Conservation (phyloP, 2,888 invertebrate species). For the Lasioglossum zephyrum region DNA sequence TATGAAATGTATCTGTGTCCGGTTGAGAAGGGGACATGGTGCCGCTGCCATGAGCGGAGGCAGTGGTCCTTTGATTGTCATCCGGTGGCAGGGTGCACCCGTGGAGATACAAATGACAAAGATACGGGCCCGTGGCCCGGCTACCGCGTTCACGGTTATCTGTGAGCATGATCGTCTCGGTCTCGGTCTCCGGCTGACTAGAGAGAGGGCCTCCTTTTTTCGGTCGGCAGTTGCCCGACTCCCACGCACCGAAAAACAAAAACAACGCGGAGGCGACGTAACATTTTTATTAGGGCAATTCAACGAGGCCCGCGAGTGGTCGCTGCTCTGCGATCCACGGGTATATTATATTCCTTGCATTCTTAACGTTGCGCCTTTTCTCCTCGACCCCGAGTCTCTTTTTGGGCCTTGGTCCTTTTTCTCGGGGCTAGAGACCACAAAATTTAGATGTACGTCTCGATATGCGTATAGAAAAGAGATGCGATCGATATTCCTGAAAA, state of each 20-base stretch:
- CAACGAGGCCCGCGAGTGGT: slow-evolving; percentile 78
- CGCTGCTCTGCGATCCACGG: slow-evolving; percentile 35
- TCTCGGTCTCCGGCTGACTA: slow-evolving; percentile 25
- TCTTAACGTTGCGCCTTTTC: slow-evolving; percentile 3
- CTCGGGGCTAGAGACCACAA: neutral
- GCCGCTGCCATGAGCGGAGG: neutral
- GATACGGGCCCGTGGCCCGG: slow-evolving; percentile 70
- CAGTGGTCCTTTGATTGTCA: slow-evolving; percentile 71
- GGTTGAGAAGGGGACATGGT: slow-evolving; percentile 39
- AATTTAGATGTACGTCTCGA: neutral
- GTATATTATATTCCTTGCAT: slow-evolving; percentile 11
- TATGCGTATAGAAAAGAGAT: neutral
- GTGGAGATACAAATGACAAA: slow-evolving; percentile 80
- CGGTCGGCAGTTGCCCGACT: slow-evolving; percentile 55
- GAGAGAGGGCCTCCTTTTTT: slow-evolving; percentile 51
- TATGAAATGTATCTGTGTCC: slow-evolving; percentile 47
- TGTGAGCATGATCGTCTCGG: slow-evolving; percentile 69
- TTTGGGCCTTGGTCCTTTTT: neutral
- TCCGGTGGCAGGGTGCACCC: slow-evolving; percentile 69
- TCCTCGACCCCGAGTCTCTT: neutral
- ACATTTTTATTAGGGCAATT: slow-evolving; percentile 83
- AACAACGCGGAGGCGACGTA: slow-evolving; percentile 68
- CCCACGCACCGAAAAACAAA: slow-evolving; percentile 64
- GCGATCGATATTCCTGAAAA: neutral
- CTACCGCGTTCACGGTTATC: slow-evolving; percentile 80